Evolutionary conservation across 1,140 invertebrate genomes (phyloP), one percentile per base, ranked within the genome.

Genomic region (Zaprionus vittiger): DNA sequence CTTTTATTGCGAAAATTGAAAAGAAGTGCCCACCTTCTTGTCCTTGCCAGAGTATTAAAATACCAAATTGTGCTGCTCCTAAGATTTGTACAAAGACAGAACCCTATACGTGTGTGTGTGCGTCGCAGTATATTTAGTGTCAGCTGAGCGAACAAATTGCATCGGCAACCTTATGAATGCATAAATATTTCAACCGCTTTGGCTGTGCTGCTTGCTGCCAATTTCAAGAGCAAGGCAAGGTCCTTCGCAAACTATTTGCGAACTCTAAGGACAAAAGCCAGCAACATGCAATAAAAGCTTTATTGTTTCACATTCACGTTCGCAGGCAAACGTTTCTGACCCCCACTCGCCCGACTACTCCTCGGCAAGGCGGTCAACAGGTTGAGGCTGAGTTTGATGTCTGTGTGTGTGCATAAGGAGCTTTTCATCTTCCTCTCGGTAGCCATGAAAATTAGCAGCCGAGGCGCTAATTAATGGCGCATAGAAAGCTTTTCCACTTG

Each of bases 151-250:
- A 41, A 89, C 78, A 79, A 87, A 87, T 89, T 81, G 84, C 84
- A 79, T 56, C 61, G 79, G 81, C 78, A 85, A 85, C 85, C 85
- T 89, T 90, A 89, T 77, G 73, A 73, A 74, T 81, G 85, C 85
- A 89, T 85, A 85, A 90, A 90, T 89, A 85, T 90, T 90, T 84
- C 83, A 86, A 31, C 55, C 63, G 71, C 79, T 82, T 64, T 68
- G 65, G 63, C 81, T 86, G 12, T 62, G n/a, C 41, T 73, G 73
- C 76, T 73, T 86, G 81, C 73, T 83, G 78, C 84, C 81, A 73
- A 72, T 89, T 89, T 89, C 85, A 89, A 89, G 85, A 90, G 85
- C 85, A 82, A 90, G 72, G 68, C 81, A 90, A 90, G 74, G 85
- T 90, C 85, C 72, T 75, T 73, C 31, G 54, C 73, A 70, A 83